Conservation (phyloP, 2,888 invertebrate species). For the Sphaerophoria taeniata region DNA sequence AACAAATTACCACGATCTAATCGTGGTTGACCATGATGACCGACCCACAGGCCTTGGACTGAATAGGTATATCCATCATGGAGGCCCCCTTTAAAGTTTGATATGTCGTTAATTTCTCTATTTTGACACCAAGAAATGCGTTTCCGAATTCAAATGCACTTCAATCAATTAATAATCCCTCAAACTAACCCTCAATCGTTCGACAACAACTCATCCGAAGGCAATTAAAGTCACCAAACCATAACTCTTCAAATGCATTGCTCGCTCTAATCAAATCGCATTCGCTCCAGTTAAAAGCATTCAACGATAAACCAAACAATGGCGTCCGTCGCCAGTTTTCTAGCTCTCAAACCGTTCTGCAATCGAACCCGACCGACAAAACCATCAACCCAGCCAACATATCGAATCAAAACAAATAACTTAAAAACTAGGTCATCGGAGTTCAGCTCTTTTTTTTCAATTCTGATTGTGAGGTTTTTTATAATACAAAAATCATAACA, state of each 20-base stretch:
- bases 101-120: slow-evolving; percentile 5
- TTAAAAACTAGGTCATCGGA: slow-evolving; percentile 47
- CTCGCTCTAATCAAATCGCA: slow-evolving; percentile 54
- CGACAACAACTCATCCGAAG: slow-evolving; percentile 36
- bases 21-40: slow-evolving; percentile 21
- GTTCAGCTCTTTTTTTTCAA: slow-evolving; percentile 21
- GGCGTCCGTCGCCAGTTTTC: neutral
- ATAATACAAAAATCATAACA: slow-evolving; percentile 12
- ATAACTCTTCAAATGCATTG: slow-evolving; percentile 34
- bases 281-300: slow-evolving; percentile 60
- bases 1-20: slow-evolving; percentile 28
- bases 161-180: slow-evolving; percentile 4
- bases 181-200: slow-evolving; percentile 6
- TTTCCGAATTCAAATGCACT: slow-evolving; percentile 6
- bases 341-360: neutral
- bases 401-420: slow-evolving; percentile 52
- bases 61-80: neutral
- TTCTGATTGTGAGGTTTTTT: slow-evolving; percentile 13
- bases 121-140: slow-evolving; percentile 18
- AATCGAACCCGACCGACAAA: neutral
- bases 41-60: slow-evolving; percentile 24
- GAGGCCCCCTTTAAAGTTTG: neutral
- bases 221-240: slow-evolving; percentile 60
- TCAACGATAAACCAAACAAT: slow-evolving; percentile 54
- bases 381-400: slow-evolving; percentile 10